Evolutionary conservation across 1,140 invertebrate species (phyloP), one percentile per base, ranked within the genome.

Genomic region (Trichoplusia ni): DNA sequence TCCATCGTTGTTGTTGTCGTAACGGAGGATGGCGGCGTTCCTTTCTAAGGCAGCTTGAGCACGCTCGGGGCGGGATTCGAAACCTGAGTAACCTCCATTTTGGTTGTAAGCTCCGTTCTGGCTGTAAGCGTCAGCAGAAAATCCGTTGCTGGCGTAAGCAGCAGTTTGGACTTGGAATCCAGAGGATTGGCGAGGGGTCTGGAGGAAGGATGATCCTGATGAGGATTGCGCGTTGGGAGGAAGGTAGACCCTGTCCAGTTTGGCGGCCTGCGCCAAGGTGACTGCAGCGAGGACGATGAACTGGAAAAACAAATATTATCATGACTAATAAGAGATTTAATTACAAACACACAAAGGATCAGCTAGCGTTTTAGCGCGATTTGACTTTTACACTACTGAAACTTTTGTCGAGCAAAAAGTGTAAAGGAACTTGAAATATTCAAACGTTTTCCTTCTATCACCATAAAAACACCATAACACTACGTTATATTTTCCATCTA

Each of bases 231-330:
- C 92, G 37, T 89, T 44, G 11, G 93, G 93, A 5, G 93, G 93
- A 4, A 94, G 90, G 71, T 94, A 94, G 4, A 89, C 91, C 61
- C 90, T 93, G 62, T 94, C 92, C 38, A 94, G 73, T 66, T 92
- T 84, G 7, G 75, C 87, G 14, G 67, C 81, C 23, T 71, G 69
- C 19, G 75, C 64, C 37, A 69, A 73, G 14, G 79, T 74, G 16
- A 79, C 66, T 7, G 71, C 64, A 1, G 75, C 74, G 53, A 87
- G 49, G 31, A 88, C n/a, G 11, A 84, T 72, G 13, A 89, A 61
- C 86, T 90, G 81, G 44, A 82, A 89, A 44, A 49, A 14, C 56
- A 47, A 58, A 65, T 33, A 38, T 64, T 14, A 29, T 7, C 16
- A 38, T 19, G n/a, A n/a, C n/a, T n/a, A n/a, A n/a, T n/a, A n/a